phyloP scores from a whole-genome alignment of 2,113 vertebrate genomes.

The Corvus cornix region DNA sequence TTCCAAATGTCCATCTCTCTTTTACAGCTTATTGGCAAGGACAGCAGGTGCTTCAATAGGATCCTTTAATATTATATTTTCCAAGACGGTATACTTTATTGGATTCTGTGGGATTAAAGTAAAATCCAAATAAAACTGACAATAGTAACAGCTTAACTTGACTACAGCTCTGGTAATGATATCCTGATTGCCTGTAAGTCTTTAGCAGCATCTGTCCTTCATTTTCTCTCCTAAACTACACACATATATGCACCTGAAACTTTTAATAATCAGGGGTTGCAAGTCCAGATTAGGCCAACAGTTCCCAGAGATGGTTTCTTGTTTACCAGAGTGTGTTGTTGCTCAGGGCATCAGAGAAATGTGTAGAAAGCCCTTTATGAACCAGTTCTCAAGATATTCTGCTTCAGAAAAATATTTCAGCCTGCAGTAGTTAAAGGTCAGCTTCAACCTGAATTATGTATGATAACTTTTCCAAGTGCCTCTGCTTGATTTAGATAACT shows the following conservation, averaged over 20 bases:
- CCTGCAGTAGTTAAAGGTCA: neutral
- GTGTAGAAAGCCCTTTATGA: neutral
- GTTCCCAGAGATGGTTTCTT: neutral
- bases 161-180: neutral
- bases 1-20: conserved; percentile 44
- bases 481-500: neutral
- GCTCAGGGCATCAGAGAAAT: neutral
- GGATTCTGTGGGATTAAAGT: neutral
- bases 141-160: neutral
- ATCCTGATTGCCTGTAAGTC: neutral
- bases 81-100: conserved; percentile 35
- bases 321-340: neutral
- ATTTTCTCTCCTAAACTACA: neutral
- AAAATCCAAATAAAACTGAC: conserved; percentile 31
- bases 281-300: neutral
- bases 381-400: neutral
- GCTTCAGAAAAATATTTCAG: neutral
- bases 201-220: neutral
- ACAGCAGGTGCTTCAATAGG: conserved; percentile 13
- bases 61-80: conserved; percentile 19
- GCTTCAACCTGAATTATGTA: neutral
- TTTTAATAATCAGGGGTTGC: neutral
- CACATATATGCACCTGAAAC: neutral
- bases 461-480: neutral
- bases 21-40: conserved; percentile 23